Evolutionary conservation across 2,888 invertebrate species (phyloP).

Genomic region (Patella caerulea): DNA sequence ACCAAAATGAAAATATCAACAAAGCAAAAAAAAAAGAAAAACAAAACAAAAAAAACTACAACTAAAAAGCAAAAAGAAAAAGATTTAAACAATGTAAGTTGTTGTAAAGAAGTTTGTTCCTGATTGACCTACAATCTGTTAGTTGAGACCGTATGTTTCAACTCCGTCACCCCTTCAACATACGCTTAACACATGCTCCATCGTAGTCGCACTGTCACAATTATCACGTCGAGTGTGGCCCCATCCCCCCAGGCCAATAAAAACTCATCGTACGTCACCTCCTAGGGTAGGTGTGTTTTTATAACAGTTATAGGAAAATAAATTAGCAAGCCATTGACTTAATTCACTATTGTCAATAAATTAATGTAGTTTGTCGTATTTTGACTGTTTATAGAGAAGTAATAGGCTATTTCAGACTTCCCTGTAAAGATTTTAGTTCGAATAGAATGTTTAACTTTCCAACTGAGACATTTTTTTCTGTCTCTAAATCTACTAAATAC

Average conservation of each 20-base stretch:
- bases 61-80: background rate
- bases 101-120: slow-evolving; percentile 5
- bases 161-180: background rate
- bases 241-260: background rate
- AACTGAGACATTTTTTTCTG: too few species aligned
- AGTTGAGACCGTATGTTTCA: background rate
- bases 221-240: background rate
- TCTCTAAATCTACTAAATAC: too few species aligned
- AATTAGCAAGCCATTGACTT: background rate
- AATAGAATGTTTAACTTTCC: too few species aligned
- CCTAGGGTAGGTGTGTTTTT: background rate
- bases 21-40: too few species aligned
- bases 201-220: background rate
- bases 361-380: too few species aligned
- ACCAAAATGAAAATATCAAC: too few species aligned
- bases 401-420: too few species aligned
- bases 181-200: background rate
- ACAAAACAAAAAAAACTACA: too few species aligned
- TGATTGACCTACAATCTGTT: background rate
- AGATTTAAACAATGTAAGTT: background rate
- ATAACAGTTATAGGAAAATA: background rate
- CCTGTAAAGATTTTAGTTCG: too few species aligned
- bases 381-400: too few species aligned
- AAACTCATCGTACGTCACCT: too few species aligned
- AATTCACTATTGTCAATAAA: too few species aligned